phyloP scores from a whole-genome alignment of 2,113 vertebrate species.

The Osmerus eperlanus region DNA sequence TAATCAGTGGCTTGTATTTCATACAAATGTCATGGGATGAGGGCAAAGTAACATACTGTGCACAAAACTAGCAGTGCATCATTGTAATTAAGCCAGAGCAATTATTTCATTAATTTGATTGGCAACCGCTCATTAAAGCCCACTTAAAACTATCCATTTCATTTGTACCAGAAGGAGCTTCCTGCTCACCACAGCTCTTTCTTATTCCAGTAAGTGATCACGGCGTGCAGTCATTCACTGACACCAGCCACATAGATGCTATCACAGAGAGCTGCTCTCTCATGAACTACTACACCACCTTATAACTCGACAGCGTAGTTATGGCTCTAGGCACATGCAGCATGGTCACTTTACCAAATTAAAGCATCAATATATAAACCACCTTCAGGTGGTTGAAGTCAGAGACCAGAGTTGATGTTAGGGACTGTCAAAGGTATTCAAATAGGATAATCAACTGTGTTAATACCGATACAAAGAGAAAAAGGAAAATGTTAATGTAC shows the following conservation, averaged over 20 bases:
- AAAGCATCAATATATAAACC: slow-evolving; percentile 29
- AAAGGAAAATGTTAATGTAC: too few species aligned
- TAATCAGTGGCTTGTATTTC: slow-evolving; percentile 34
- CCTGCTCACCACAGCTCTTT: slow-evolving; percentile 30
- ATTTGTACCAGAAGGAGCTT: slow-evolving; percentile 22
- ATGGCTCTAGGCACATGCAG: slow-evolving; percentile 32
- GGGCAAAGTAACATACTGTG: slow-evolving; percentile 33
- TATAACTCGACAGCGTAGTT: slow-evolving; percentile 51
- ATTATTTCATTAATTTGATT: slow-evolving; percentile 55
- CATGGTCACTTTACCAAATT: slow-evolving; percentile 51
- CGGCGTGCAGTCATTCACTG: slow-evolving; percentile 35
- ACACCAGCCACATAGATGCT: slow-evolving; percentile 15
- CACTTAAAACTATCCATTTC: slow-evolving; percentile 47
- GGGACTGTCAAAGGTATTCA: too few species aligned
- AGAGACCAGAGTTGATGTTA: too few species aligned
- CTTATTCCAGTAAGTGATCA: slow-evolving; percentile 55
- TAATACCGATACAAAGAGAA: too few species aligned
- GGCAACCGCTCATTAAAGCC: slow-evolving; percentile 57
- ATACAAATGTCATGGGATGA: slow-evolving; percentile 5
- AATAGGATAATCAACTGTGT: too few species aligned
- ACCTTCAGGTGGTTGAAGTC: too few species aligned
- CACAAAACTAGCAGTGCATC: slow-evolving; percentile 48
- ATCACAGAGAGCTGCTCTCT: slow-evolving; percentile 11
- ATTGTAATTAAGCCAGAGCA: slow-evolving; percentile 48
- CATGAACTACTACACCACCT: slow-evolving; percentile 52